phyloP scores from a whole-genome alignment of 2,113 vertebrate genomes.

The Myodes glareolus region DNA sequence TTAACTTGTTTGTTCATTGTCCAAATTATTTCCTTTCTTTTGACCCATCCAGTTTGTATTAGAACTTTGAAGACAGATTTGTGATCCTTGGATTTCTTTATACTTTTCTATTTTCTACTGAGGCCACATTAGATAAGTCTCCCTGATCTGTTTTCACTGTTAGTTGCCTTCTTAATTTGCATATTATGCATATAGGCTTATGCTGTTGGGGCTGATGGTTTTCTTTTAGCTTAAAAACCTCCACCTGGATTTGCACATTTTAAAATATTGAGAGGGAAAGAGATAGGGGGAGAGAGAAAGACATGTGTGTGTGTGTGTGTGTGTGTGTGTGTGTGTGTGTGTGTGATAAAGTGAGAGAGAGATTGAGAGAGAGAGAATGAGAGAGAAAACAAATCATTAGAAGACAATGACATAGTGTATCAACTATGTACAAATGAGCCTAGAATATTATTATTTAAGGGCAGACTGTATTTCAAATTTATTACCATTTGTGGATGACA shows the following conservation, averaged over 20 bases:
- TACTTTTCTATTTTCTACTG: background rate
- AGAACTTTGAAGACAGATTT: background rate
- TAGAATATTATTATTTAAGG: background rate
- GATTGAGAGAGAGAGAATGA: background rate
- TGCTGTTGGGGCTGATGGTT: too few species aligned
- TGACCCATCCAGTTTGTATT: too few species aligned
- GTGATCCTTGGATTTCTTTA: background rate
- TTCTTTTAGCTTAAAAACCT: background rate
- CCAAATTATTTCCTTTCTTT: background rate
- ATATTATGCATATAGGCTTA: too few species aligned
- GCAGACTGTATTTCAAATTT: background rate
- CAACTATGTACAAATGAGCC: accelerated
- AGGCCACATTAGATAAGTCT: background rate
- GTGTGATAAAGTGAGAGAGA: background rate
- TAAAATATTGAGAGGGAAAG: background rate
- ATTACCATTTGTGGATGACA: background rate
- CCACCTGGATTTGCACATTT: background rate
- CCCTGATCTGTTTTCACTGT: background rate
- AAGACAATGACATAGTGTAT: background rate
- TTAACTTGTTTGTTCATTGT: background rate
- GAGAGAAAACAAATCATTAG: background rate
- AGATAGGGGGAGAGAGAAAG: background rate
- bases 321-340: background rate
- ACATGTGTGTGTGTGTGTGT: background rate
- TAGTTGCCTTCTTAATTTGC: background rate